phyloP scores from a whole-genome alignment of 2,113 vertebrate species.

The Castor canadensis region DNA sequence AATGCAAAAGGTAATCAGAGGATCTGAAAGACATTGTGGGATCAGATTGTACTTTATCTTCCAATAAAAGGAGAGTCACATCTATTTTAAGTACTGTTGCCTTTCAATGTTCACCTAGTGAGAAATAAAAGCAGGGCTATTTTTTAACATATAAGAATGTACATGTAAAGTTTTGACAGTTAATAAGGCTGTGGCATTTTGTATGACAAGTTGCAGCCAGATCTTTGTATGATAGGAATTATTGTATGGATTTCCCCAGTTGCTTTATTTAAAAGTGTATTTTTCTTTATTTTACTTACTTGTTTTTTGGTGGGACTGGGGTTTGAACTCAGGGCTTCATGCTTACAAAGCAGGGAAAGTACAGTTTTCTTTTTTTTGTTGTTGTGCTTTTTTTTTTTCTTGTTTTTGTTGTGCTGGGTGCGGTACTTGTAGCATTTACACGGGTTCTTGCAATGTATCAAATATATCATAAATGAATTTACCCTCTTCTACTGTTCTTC shows the following conservation, averaged over 20 bases:
- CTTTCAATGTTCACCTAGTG: constrained; percentile 14
- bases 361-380: too few relatives aligned
- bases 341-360: too few relatives aligned
- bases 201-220: background rate
- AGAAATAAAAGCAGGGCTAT: background rate
- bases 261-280: background rate
- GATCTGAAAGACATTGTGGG: background rate
- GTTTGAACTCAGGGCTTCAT: too few relatives aligned
- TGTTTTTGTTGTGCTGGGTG: too few relatives aligned
- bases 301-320: too few relatives aligned
- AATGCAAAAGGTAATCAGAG: background rate
- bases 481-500: too few relatives aligned
- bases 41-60: constrained; percentile 18
- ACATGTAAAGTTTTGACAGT: constrained; percentile 25
- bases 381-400: too few relatives aligned
- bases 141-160: background rate
- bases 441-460: too few relatives aligned
- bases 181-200: background rate
- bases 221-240: background rate
- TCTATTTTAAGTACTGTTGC: constrained; percentile 15
- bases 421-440: too few relatives aligned
- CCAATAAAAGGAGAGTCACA: background rate
- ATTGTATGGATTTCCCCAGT: background rate
- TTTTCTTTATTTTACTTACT: too few relatives aligned
- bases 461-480: too few relatives aligned